Evolutionary conservation across 2,113 vertebrate species (phyloP).

Genomic region (Semnornis frantzii): DNA sequence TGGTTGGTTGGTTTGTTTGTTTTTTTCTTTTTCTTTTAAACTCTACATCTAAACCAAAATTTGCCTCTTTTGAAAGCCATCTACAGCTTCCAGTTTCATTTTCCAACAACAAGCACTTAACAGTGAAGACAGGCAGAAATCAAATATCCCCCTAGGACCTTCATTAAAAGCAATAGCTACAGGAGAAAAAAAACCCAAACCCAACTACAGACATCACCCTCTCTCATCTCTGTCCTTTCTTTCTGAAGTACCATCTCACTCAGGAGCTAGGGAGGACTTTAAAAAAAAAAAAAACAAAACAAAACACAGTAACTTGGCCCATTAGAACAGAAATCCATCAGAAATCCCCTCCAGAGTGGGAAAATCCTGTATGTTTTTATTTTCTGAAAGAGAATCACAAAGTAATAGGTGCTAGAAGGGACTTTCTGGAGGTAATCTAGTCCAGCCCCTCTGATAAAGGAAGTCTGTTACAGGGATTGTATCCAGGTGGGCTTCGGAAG

Average conservation of each 20-base stretch:
- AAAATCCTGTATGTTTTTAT: background rate
- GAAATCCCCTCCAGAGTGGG: background rate
- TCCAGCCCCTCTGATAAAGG: too few species aligned
- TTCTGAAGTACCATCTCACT: background rate
- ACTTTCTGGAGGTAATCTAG: too few species aligned
- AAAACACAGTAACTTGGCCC: background rate
- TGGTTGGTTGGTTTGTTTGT: background rate
- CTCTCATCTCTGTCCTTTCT: background rate
- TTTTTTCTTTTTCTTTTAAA: background rate
- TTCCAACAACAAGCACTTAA: constrained; percentile 19
- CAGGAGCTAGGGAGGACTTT: background rate
- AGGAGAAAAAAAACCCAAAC: background rate
- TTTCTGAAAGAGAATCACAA: background rate
- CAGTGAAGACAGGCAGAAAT: constrained; percentile 2
- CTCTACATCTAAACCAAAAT: background rate
- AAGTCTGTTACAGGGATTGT: too few species aligned
- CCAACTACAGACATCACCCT: background rate
- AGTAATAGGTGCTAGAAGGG: too few species aligned
- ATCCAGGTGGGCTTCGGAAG: too few species aligned
- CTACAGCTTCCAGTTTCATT: constrained; percentile 12
- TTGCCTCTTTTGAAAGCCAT: constrained; percentile 24
- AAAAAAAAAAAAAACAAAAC: background rate
- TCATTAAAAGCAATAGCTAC: background rate
- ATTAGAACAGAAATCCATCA: background rate
- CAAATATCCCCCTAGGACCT: constrained; percentile 36